phyloP scores from a whole-genome alignment of 1,140 invertebrate genomes.

The Conus ventricosus region DNA sequence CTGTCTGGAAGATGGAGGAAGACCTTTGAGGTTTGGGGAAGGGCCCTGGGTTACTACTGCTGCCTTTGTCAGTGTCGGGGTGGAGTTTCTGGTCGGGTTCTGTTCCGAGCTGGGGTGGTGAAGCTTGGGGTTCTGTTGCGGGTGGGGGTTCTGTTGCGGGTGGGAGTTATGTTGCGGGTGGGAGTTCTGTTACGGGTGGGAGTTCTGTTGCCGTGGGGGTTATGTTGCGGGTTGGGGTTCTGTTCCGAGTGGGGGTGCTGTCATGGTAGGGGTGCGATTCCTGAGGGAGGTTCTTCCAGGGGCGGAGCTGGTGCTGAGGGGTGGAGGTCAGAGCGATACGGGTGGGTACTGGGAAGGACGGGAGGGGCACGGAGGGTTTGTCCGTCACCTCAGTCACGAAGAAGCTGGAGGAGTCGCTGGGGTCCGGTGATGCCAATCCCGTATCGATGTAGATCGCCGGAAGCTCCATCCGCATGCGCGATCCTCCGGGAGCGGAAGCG shows the following conservation, averaged over 20 bases:
- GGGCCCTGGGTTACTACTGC: background rate
- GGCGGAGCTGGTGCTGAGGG: background rate
- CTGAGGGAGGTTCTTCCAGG: background rate
- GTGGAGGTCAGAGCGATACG: background rate
- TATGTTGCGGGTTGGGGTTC: background rate
- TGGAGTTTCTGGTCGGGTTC: background rate
- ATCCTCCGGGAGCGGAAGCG: constrained; percentile 1
- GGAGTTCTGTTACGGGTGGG: background rate
- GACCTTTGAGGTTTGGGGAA: background rate
- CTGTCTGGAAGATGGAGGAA: background rate
- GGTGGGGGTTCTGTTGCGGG: background rate
- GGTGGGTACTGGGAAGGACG: constrained; percentile 12
- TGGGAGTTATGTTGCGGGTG: constrained; percentile 16
- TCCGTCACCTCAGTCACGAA: background rate
- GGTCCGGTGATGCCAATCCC: background rate
- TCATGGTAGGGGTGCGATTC: background rate
- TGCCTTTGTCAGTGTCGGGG: background rate
- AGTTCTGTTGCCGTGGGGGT: background rate
- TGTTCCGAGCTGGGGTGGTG: background rate
- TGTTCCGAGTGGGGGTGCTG: background rate
- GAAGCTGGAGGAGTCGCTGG: constrained; percentile 7
- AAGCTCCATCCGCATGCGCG: background rate
- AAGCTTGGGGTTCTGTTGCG: background rate
- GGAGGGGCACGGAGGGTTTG: constrained; percentile 1
- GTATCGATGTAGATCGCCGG: constrained; percentile 15